Base-by-base conservation (phyloP, 92 coral and sea anemone genomes). In the Plumapathes pennacea region DNA sequence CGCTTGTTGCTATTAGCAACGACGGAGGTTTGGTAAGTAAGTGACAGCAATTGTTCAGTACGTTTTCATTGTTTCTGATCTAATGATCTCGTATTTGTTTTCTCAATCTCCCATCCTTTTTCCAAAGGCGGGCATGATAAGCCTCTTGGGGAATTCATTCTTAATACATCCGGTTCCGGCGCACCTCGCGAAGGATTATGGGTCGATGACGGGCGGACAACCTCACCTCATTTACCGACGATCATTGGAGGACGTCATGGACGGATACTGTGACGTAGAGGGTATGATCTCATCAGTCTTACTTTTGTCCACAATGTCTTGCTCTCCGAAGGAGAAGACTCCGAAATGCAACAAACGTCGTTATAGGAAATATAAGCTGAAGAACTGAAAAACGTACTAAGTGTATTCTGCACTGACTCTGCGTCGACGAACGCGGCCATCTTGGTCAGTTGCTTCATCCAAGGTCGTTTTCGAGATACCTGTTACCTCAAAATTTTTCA, bases 91-190 rank as follows among this genome's bases (percentile, higher is more conserved):
- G 46, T 40, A 5, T 36, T 5, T 10, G 19, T 22, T 40, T 22
- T 5, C 46, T 40, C 9, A 5, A n/a, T 10, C 19, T 17, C 46
- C 14, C 12, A 19, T 43, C n/a, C 31, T 46, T 50, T 4, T 24
- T 45, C 29, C 20, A 18, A 54, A 87, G 95, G 82, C 76, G 25
- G 95, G 95, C 1, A 72, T 82, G 89, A 75, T 82, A 17, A 82
- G 40, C 54, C 42, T 82, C 2, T 33, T 67, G 46, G 69, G 68
- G 33, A 82, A 87, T 33, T 41, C 83, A 3, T 66, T 82, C 14
- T 78, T 76, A 47, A 46, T 87, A 0, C 83, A 82, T 46, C 95
- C 95, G 30, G 49, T 87, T 27, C 80, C 95, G 8, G 54, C 63
- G 21, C 89, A 77, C 61, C 72, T 82, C 33, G 73, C 80, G 12